These are phyloP conservation scores for Botia almorhae DNA, from an alignment of 2,797 vertebrate species.

Conservation along the genomic window DNA sequence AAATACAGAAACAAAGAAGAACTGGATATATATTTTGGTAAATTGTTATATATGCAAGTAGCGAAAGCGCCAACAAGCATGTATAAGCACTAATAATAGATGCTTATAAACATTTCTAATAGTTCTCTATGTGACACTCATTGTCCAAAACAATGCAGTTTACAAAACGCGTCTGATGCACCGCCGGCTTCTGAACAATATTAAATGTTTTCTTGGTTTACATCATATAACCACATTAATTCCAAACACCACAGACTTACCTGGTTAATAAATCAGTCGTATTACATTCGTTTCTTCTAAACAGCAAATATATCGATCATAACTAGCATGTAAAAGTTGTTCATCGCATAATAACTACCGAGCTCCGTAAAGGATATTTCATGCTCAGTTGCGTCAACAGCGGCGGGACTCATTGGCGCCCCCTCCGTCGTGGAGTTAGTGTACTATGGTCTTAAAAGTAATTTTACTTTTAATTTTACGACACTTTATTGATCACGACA, in stretches of 20 bases:
- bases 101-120: neutral
- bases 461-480: neutral
- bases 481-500: neutral
- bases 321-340: constrained; percentile 19
- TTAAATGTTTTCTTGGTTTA: neutral
- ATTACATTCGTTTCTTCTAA: constrained; percentile 11
- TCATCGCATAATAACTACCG: constrained; percentile 29
- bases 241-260: neutral
- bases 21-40: neutral
- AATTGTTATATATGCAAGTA: neutral
- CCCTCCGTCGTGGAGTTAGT: neutral
- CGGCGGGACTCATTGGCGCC: constrained; percentile 5
- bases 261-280: neutral
- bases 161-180: neutral
- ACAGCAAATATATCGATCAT: neutral
- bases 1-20: neutral
- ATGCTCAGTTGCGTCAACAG: neutral
- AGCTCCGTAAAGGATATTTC: neutral
- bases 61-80: neutral
- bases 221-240: neutral
- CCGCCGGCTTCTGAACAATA: no score
- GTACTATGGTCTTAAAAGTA: neutral
- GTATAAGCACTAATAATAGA: neutral
- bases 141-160: neutral
- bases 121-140: neutral